Base-by-base conservation (phyloP, 2,888 invertebrate species). In the Trilocha varians region DNA sequence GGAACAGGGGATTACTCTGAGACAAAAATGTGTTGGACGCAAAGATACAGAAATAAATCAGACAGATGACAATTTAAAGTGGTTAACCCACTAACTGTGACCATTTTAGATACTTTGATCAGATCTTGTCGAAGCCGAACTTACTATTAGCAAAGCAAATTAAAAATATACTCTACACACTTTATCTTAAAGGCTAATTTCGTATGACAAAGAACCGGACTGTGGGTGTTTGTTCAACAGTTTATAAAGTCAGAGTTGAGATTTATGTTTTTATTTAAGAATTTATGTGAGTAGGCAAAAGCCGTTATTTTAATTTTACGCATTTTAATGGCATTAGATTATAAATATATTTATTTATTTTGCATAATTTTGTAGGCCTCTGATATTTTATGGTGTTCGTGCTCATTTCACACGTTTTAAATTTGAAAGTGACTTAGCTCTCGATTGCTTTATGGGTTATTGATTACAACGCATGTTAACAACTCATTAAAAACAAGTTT, bases 41-140 rank as follows among this genome's bases (percentile, higher is more conserved):
- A 78, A 78, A 77, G 78, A 79, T 69, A 80, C 77, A 73, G 76
- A 85, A 84, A 87, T 87, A 86, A 87, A 87, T 87, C 87, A 87
- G 78, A 69, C 74, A 76, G 84, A 87, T 87, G 87, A 87, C 86
- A 87, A 86, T 87, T 87, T 86, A 80, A 87, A 87, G 85, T 87
- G 87, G 87, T 83, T 83, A 84, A 84, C 86, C 87, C 83, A 87
- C 80, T 85, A 84, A 79, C 85, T 84, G 86, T 84, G 83, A 85
- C 87, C 86, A 86, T 86, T 87, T 86, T 86, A 86, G 85, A 85
- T 83, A 76, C 79, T 79, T 79, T 82, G 84, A 85, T 85, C 82
- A 78, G 70, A 85, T 84, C 78, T 84, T 77, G 78, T 78, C 73
- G 80, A 79, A 78, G 70, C 69, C 64, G 63, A 76, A 70, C 69